Conservation (phyloP, 2,113 vertebrate genomes). For the Hemibagrus wyckioides region DNA sequence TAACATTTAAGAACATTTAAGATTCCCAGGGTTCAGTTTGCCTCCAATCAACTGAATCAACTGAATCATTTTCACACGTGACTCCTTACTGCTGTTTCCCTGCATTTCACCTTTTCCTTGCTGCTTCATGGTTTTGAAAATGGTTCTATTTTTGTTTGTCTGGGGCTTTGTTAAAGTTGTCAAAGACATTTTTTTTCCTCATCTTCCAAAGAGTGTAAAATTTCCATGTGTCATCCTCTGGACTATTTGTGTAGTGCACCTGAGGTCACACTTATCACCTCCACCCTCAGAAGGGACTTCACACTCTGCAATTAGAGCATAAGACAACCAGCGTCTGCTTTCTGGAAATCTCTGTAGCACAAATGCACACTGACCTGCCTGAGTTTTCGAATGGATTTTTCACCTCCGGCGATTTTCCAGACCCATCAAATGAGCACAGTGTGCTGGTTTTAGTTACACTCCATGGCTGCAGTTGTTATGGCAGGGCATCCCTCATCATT, state of each 20-base stretch:
- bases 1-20: too few relatives aligned
- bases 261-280: neutral
- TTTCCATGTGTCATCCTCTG: conserved; percentile 16
- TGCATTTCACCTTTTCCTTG: neutral
- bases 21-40: neutral
- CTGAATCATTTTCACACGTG: neutral
- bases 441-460: neutral
- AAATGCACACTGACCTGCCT: neutral
- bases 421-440: neutral
- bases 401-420: conserved; percentile 9
- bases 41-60: too few relatives aligned
- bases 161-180: neutral
- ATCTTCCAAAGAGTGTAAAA: neutral
- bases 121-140: neutral
- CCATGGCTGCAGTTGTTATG: conserved; percentile 23
- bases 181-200: neutral
- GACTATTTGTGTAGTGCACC: neutral
- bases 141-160: neutral
- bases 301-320: neutral
- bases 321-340: neutral
- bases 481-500: neutral
- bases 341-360: neutral
- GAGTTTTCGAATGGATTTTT: neutral
- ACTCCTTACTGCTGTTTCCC: neutral
- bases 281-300: neutral